A percentile compares a stretch with the other conserved stretches of the same genome.
phyloP scores from a whole-genome alignment of 2,113 vertebrate species.

The Sphyrna mokarran region DNA sequence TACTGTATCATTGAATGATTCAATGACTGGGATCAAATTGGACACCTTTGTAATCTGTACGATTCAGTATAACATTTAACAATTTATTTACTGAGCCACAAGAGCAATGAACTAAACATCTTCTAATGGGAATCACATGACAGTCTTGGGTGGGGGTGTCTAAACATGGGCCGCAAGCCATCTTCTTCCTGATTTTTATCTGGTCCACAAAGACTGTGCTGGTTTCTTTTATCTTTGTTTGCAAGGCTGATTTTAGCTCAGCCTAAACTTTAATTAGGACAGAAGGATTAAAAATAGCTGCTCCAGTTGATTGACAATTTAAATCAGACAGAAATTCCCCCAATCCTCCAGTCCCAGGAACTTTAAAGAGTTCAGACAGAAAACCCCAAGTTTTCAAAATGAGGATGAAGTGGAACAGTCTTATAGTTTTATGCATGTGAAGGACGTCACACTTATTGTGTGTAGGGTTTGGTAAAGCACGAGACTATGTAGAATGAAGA shows the following conservation, averaged over 20 bases:
- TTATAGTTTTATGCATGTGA: not conserved
- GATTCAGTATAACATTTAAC: not conserved
- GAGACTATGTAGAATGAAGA: not conserved
- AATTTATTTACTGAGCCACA: not conserved
- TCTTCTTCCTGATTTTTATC: not conserved
- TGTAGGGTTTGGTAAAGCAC: not conserved
- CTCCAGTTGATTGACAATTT: not conserved
- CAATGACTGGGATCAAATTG: not conserved
- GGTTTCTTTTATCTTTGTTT: not conserved
- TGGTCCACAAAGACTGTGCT: not conserved
- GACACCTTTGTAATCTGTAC: not conserved
- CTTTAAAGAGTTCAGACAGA: not conserved
- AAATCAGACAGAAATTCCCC: not conserved
- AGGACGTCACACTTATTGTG: not conserved
- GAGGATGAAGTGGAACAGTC: not conserved
- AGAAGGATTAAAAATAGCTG: not conserved
- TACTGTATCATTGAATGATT: not conserved
- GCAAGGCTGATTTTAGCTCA: not conserved
- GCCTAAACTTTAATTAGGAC: not conserved
- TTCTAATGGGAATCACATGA: not conserved
- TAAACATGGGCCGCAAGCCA: not conserved
- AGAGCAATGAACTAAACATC: not conserved
- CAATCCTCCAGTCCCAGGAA: not conserved
- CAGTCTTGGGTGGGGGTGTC: not conserved
- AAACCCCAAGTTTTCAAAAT: not conserved